A percentile compares a stretch with the other conserved stretches of the same genome.
Conservation (phyloP, 2,888 invertebrate genomes). For the Hetaerina titia region DNA sequence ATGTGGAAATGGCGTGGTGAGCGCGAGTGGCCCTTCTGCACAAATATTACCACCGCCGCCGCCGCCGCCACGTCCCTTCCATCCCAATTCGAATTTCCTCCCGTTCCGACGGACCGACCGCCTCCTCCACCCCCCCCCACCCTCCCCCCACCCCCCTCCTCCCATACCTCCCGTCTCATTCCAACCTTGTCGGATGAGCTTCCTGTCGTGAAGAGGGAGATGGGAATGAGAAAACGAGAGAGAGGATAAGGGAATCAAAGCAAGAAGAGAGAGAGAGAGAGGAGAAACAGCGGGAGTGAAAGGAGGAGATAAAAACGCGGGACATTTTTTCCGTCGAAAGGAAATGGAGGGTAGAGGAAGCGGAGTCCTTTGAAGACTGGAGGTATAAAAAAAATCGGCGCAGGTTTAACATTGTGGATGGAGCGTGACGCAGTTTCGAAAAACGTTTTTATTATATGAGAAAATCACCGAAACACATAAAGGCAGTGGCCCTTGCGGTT, state of each 20-base stretch:
- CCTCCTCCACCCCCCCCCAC: background rate
- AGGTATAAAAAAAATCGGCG: too few relatives aligned
- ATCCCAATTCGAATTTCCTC: too few relatives aligned
- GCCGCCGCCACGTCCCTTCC: background rate
- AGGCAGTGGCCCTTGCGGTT: too few relatives aligned
- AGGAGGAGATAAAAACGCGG: background rate
- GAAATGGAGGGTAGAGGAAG: background rate
- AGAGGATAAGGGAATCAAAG: background rate
- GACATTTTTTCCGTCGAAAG: background rate
- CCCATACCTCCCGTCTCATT: too few relatives aligned
- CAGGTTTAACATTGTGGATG: background rate
- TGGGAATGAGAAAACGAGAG: background rate
- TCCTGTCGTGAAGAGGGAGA: background rate
- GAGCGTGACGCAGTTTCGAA: slow-evolving; percentile 5
- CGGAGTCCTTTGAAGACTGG: background rate
- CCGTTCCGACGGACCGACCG: too few relatives aligned
- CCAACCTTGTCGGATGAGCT: background rate
- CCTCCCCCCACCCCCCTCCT: background rate
- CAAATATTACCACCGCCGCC: background rate
- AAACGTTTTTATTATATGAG: slow-evolving; percentile 10
- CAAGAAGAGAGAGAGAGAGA: background rate
- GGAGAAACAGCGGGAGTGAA: background rate
- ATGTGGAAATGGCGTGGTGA: background rate
- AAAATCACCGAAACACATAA: background rate
- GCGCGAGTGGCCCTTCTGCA: too few relatives aligned